Evolutionary conservation across 2,888 invertebrate species (phyloP), one percentile per base, ranked within the genome.

Genomic region (Drosophila kanekoi): DNA sequence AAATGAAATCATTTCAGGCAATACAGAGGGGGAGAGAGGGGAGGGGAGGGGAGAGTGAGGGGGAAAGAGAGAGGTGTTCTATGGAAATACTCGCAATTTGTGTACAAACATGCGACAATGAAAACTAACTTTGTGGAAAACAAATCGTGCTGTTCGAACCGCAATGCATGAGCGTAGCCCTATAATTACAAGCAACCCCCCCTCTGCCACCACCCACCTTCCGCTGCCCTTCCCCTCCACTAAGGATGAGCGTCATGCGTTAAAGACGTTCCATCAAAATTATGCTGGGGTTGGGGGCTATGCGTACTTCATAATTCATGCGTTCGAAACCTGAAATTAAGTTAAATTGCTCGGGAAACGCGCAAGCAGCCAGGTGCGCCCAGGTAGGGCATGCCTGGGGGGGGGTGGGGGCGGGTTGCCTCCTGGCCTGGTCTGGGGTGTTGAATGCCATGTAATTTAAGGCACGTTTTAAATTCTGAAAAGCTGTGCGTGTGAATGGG

Each of bases 71-170:
- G 20, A 4, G 23, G 20, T 1, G 23, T 3, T 5, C n/a, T 28
- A 23, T 45, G 66, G 60, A 86, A 77, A 56, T 73, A 68, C 64
- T 58, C 69, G 60, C 69, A 77, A 68, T 72, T 80, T 85, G 85
- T 86, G 89, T 86, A 85, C 89, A 86, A 86, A 86, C 85, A 86
- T 86, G 86, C 80, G 88, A 87, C 88, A 85, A 61, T 61, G 80
- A 71, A 89, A 85, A 57, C 83, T 70, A 87, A 85, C 89, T 87
- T 87, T 84, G 66, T 77, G 77, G 71, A 53, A 69, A 89, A 89
- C 88, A 86, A 85, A 85, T 83, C 87, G 89, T 64, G 74, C 60
- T 8, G 33, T 23, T 51, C 60, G 11, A 47, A 43, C 72, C 66
- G 40, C 66, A 48, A 35, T 28, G 13, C 47, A 4, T 40, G 40